phyloP scores from a whole-genome alignment of 1,140 invertebrate genomes.

The Physella acuta region DNA sequence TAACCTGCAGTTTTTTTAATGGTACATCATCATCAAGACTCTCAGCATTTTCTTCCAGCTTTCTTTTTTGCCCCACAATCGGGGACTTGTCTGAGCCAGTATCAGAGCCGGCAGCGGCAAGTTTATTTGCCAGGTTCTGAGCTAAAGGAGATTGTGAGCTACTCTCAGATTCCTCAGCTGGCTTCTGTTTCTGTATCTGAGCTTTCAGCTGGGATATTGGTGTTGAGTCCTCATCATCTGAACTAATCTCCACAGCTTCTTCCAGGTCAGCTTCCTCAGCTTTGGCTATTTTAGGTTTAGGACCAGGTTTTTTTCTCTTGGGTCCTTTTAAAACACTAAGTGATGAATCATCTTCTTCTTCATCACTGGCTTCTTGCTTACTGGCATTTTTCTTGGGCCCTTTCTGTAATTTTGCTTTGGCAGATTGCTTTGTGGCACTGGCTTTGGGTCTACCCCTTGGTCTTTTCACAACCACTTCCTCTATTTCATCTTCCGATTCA shows the following conservation, averaged over 20 bases:
- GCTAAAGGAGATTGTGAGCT: neutral
- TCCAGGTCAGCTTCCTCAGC: conserved; percentile 1
- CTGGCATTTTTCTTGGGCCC: too few relatives aligned
- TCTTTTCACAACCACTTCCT: conserved; percentile 6
- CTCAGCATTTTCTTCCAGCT: neutral
- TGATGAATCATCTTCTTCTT: conserved; percentile 16
- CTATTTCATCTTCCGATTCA: conserved; percentile 38
- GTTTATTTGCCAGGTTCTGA: conserved; percentile 12
- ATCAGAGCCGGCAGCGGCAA: neutral
- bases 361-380: conserved; percentile 24
- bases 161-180: too few relatives aligned
- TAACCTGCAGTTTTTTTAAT: conserved; percentile 2
- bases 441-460: conserved; percentile 16
- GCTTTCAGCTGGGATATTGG: conserved; percentile 20
- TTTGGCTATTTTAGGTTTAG: neutral
- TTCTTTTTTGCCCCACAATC: neutral
- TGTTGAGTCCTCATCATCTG: conserved; percentile 21
- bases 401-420: conserved; percentile 18
- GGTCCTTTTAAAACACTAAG: conserved; percentile 5
- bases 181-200: conserved; percentile 7
- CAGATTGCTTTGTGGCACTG: conserved; percentile 28
- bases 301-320: conserved; percentile 3
- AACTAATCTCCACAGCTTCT: neutral
- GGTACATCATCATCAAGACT: conserved; percentile 20
- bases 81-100: neutral